Evolutionary conservation across 1,140 invertebrate species (phyloP).

Genomic region (Hyphantria cunea): DNA sequence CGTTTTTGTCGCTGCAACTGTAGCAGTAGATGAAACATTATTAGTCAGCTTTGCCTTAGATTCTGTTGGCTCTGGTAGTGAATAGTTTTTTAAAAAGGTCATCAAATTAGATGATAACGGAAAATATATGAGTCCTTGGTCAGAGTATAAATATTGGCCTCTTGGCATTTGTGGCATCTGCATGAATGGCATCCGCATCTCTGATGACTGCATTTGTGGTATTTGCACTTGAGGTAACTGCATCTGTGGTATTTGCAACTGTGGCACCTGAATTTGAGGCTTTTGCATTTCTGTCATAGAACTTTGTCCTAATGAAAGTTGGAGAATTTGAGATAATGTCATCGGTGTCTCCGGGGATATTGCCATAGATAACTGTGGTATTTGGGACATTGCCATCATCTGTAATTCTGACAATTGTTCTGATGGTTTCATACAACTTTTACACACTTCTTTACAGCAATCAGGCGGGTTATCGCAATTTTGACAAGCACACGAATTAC

Average conservation of each 20-base stretch:
- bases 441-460: constrained; percentile 6
- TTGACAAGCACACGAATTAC: constrained; percentile 5
- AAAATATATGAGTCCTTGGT: not conserved
- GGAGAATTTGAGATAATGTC: too few species aligned
- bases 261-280: not conserved
- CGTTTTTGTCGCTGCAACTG: not conserved
- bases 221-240: not conserved
- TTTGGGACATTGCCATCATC: not conserved
- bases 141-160: not conserved
- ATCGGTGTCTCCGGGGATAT: too few species aligned
- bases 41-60: not conserved
- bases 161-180: not conserved
- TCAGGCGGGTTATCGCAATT: constrained; percentile 14
- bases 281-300: not conserved
- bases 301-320: too few species aligned
- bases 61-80: not conserved
- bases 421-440: not conserved
- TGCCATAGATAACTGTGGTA: not conserved
- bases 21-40: not conserved
- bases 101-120: not conserved
- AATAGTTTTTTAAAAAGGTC: not conserved
- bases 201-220: not conserved
- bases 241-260: not conserved
- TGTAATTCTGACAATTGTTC: not conserved
- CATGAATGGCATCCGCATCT: not conserved